Percentiles rank a stretch among this genome's conserved stretches.
These are phyloP conservation scores for Tympanuchus pallidicinctus DNA, from an alignment of 2,113 vertebrate genomes.

Conservation along the genomic window DNA sequence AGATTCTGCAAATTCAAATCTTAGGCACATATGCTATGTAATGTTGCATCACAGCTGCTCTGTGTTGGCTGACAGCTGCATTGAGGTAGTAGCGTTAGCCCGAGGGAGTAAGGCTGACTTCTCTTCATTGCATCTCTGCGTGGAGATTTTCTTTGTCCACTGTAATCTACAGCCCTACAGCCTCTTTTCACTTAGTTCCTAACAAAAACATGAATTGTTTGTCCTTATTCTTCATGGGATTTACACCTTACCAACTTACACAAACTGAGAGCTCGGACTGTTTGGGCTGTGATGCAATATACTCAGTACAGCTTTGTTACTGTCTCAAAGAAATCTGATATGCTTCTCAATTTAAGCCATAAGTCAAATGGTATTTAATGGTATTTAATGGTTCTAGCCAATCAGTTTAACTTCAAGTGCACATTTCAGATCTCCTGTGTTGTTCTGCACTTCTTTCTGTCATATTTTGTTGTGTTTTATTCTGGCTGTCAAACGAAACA, in stretches of 20 bases:
- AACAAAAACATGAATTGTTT: neutral
- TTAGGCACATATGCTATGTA: neutral
- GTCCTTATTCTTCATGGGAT: neutral
- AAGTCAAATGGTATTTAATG: neutral
- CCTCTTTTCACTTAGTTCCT: neutral
- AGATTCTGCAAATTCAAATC: neutral
- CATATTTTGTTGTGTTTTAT: accelerated
- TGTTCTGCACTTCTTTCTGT: neutral
- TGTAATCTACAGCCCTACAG: neutral
- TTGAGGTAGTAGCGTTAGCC: neutral
- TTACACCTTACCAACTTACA: neutral
- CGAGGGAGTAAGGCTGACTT: neutral
- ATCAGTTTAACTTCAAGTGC: neutral
- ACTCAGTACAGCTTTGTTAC: neutral
- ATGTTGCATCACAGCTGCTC: slow-evolving; percentile 19
- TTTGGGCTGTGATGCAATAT: neutral
- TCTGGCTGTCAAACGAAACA: neutral
- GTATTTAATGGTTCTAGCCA: neutral
- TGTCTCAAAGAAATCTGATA: neutral
- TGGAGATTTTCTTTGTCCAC: neutral
- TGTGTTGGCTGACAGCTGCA: slow-evolving; percentile 21
- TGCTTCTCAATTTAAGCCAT: neutral
- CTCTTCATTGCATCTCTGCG: neutral
- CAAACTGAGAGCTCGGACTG: neutral
- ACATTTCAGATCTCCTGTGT: neutral